phyloP scores from a whole-genome alignment of 2,888 invertebrate genomes.

The Chrysolina haemoptera region DNA sequence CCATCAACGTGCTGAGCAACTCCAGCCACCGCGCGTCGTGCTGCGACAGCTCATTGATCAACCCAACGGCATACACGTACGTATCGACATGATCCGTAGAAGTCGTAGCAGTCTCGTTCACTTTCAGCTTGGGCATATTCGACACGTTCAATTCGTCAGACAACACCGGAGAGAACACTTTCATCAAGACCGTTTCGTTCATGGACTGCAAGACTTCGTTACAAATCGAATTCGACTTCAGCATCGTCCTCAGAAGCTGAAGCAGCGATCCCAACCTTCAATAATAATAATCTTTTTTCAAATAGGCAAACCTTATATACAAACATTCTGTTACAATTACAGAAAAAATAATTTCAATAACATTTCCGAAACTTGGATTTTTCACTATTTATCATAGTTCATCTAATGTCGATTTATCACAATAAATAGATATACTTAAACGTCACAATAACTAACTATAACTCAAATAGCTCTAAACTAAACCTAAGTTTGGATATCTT shows the following conservation, averaged over 20 bases:
- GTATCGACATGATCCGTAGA: constrained; percentile 68
- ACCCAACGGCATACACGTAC: constrained; percentile 70
- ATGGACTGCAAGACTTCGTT: constrained; percentile 67
- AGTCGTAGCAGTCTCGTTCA: constrained; percentile 46
- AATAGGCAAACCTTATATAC: too few species aligned
- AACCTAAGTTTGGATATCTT: too few species aligned
- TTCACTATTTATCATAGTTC: too few species aligned
- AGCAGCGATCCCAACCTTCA: constrained; percentile 70
- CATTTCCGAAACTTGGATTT: too few species aligned
- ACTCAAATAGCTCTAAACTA: too few species aligned
- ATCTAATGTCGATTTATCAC: too few species aligned
- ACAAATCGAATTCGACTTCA: constrained; percentile 46
- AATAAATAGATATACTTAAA: too few species aligned
- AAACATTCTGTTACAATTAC: too few species aligned
- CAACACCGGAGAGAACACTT: constrained; percentile 68
- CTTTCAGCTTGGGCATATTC: constrained; percentile 45
- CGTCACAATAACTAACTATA: too few species aligned
- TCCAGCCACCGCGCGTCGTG: constrained; percentile 69
- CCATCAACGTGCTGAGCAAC: constrained; percentile 67
- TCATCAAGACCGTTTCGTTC: constrained; percentile 65
- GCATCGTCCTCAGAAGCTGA: constrained; percentile 57
- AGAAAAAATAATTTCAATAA: too few species aligned
- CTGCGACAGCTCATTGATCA: constrained; percentile 70
- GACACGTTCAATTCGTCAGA: constrained; percentile 54
- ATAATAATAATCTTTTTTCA: too few species aligned